Evolutionary conservation across 2,888 invertebrate species (phyloP).

Genomic region (Caenorhabditis sp.): DNA sequence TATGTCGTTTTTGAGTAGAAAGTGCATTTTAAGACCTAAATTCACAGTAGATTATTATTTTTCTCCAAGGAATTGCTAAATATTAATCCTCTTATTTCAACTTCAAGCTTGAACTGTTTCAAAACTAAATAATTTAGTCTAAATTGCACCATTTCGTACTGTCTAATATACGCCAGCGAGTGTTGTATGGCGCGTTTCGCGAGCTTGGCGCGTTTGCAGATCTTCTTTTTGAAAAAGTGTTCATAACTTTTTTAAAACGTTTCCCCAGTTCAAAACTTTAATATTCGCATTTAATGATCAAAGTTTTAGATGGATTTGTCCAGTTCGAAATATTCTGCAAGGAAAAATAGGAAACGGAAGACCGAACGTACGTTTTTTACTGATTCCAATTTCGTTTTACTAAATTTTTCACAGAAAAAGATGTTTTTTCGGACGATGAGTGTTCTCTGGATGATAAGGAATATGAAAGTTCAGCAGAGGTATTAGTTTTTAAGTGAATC

Average conservation of each 20-base stretch:
- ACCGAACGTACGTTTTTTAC: not conserved
- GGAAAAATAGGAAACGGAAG: not conserved
- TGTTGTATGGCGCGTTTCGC: conserved; percentile 16
- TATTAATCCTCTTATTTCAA: too few relatives aligned
- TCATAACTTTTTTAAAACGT: too few relatives aligned
- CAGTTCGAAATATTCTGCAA: not conserved
- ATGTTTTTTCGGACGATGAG: conserved; percentile 18
- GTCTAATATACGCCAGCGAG: too few relatives aligned
- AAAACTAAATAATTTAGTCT: too few relatives aligned
- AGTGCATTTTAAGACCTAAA: too few relatives aligned
- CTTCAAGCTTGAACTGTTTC: too few relatives aligned
- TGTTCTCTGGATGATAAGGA: conserved; percentile 11
- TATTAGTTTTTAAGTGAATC: not conserved
- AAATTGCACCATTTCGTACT: too few relatives aligned
- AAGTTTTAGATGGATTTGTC: conserved; percentile 5
- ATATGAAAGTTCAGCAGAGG: not conserved
- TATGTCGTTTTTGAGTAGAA: conserved; percentile 25
- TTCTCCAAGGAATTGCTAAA: too few relatives aligned
- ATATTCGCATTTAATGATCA: not conserved
- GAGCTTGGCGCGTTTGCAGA: conserved; percentile 13
- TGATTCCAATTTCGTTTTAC: not conserved
- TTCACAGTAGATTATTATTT: too few relatives aligned
- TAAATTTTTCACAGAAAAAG: conserved; percentile 17
- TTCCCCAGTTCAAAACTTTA: not conserved
- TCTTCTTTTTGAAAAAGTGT: conserved; percentile 1